Evolutionary conservation across 2,113 vertebrate species (phyloP), one percentile per base, ranked within the genome.

Genomic region (Phrynosoma platyrhinos): DNA sequence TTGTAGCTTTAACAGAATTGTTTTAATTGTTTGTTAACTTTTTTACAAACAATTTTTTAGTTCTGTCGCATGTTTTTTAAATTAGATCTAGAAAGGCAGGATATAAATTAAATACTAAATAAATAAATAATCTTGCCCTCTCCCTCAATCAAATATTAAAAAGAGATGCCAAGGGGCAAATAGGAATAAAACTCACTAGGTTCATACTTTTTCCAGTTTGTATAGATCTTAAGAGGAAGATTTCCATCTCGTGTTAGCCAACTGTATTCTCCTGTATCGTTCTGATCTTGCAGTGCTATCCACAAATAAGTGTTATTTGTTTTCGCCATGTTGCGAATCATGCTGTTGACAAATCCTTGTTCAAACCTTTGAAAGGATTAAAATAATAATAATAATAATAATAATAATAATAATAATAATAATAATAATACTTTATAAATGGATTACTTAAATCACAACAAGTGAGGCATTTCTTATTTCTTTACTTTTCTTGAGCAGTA

Each of bases 271-370:
- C 97, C 97, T 9, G 89, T 96, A 55, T 94, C 94, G 47, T 96
- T 97, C 89, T 92, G 85, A 94, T 98, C 98, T 90, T 96, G 96
- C 52, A 99, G 95, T 71, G 97, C 97, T 68, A 98, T 98, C 98
- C 99, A 99, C 94, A 98, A 98, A 88, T 97, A 97, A 88, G 77
- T 88, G 84, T 96, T 94, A 25, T 96, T 96, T 14, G 94, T 96
- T 88, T 95, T 93, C 5, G 94, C 95, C 55, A 91, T 77, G 74
- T 94, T 97, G 42, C 7, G 97, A 93, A 99, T 97, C 95, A 99
- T 95, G 93, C 97, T 98, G 96, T 97, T 98, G 87, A 99, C 92
- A 92, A 99, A 99, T 52, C 97, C 97, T 95, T 99, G 99, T 94
- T 99, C 98, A 95, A 98, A 99, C 96, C 98, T 99, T 92, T 93